Evolutionary conservation across 2,888 invertebrate species (phyloP).

Genomic region (Dilophus febrilis): DNA sequence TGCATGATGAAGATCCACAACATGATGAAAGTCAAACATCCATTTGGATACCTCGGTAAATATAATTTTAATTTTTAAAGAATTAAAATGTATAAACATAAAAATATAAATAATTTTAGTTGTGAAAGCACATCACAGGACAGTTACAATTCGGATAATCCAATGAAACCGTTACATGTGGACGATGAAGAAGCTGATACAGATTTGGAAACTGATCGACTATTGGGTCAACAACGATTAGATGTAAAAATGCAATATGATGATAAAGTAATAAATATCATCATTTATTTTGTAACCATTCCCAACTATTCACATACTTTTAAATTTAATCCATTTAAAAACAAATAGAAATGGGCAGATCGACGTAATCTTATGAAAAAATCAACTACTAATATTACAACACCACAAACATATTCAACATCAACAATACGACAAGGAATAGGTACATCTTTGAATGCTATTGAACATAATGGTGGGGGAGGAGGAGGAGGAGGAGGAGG

Average conservation of each 20-base stretch:
- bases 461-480: slow-evolving; percentile 33
- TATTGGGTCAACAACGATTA: slow-evolving; percentile 74
- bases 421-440: slow-evolving; percentile 29
- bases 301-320: too few species aligned
- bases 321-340: too few species aligned
- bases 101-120: background rate
- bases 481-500: slow-evolving; percentile 16
- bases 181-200: slow-evolving; percentile 83
- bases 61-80: slow-evolving; percentile 1
- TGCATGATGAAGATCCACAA: background rate
- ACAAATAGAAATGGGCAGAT: slow-evolving; percentile 5
- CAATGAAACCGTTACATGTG: slow-evolving; percentile 28
- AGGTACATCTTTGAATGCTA: slow-evolving; percentile 25
- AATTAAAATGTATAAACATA: background rate
- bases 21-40: slow-evolving; percentile 15
- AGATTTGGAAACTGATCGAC: slow-evolving; percentile 90
- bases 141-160: slow-evolving; percentile 7
- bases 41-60: slow-evolving; percentile 25
- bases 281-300: slow-evolving; percentile 1
- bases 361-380: slow-evolving; percentile 12
- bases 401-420: slow-evolving; percentile 23
- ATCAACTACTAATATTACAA: slow-evolving; percentile 15
- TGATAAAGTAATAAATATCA: slow-evolving; percentile 69
- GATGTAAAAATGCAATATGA: slow-evolving; percentile 86
- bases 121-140: slow-evolving; percentile 11